Percentiles rank a stretch among this genome's conserved stretches.
Conservation (phyloP, 2,797 vertebrate species). For the Arnoldichthys spilopterus region DNA sequence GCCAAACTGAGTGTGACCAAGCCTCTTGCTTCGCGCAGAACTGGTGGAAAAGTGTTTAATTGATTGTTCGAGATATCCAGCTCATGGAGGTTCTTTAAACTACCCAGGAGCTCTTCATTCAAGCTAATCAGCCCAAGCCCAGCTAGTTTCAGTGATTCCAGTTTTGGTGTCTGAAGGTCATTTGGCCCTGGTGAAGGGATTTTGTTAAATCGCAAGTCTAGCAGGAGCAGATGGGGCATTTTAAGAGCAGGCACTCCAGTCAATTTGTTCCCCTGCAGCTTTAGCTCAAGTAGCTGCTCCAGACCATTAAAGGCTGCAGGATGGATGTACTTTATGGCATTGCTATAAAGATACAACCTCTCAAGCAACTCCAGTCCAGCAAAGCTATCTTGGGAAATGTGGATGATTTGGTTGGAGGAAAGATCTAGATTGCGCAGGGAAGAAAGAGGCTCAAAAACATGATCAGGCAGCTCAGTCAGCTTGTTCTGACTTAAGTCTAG, state of each 20-base stretch:
- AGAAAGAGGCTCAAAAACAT: slow-evolving; percentile 84
- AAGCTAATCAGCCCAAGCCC: slow-evolving; percentile 83
- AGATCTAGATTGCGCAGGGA: slow-evolving; percentile 92
- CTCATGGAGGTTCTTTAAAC: slow-evolving; percentile 87
- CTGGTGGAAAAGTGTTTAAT: slow-evolving; percentile 78
- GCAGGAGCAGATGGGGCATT: slow-evolving; percentile 86
- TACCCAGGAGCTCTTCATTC: slow-evolving; percentile 82
- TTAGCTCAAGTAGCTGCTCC: slow-evolving; percentile 89
- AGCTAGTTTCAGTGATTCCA: slow-evolving; percentile 87
- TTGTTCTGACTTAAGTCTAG: slow-evolving; percentile 94
- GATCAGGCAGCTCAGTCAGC: slow-evolving; percentile 81
- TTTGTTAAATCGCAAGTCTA: slow-evolving; percentile 89
- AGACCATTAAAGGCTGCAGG: slow-evolving; percentile 85
- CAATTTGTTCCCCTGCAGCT: slow-evolving; percentile 89
- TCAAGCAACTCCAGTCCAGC: slow-evolving; percentile 87
- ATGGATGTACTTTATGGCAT: slow-evolving; percentile 88
- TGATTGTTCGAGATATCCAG: slow-evolving; percentile 90
- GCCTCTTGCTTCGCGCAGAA: slow-evolving; percentile 79
- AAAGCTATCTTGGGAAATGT: slow-evolving; percentile 90
- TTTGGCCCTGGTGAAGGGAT: slow-evolving; percentile 75
- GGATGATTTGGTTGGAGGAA: slow-evolving; percentile 86
- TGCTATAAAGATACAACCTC: slow-evolving; percentile 90
- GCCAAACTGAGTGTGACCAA: slow-evolving; percentile 88
- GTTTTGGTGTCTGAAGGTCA: slow-evolving; percentile 79
- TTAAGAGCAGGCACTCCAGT: slow-evolving; percentile 78